These are phyloP conservation scores for Musca vetustissima DNA, from an alignment of 1,140 invertebrate species.

Conservation along the genomic window DNA sequence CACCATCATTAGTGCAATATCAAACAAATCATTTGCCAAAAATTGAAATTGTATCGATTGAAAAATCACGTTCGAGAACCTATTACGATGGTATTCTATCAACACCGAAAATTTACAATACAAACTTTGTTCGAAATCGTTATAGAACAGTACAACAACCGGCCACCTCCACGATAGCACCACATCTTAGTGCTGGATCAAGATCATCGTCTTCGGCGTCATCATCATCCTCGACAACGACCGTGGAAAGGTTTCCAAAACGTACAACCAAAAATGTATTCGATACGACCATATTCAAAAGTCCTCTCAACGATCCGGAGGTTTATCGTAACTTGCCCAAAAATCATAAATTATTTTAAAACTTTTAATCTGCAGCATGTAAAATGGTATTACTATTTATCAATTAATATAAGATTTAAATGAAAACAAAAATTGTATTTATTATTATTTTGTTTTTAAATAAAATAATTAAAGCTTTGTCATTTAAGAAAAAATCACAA, in stretches of 20 bases:
- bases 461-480: slow-evolving; percentile 8
- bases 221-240: neutral
- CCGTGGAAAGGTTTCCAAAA: slow-evolving; percentile 28
- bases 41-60: slow-evolving; percentile 35
- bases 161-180: neutral
- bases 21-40: neutral
- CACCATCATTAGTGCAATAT: neutral
- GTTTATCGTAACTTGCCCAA: slow-evolving; percentile 46
- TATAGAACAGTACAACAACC: neutral
- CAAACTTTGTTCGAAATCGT: slow-evolving; percentile 16
- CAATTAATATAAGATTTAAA: neutral
- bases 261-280: slow-evolving; percentile 50
- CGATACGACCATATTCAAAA: slow-evolving; percentile 50
- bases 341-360: slow-evolving; percentile 49
- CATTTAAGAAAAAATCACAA: too few relatives aligned
- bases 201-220: too few relatives aligned
- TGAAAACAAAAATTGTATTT: slow-evolving; percentile 5
- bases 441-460: neutral
- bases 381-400: neutral
- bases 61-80: slow-evolving; percentile 48
- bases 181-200: neutral
- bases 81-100: slow-evolving; percentile 49
- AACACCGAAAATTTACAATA: slow-evolving; percentile 31
- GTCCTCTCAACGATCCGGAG: slow-evolving; percentile 39
- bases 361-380: neutral